Evolutionary conservation across 2,113 vertebrate genomes (phyloP), one percentile per base, ranked within the genome.

Genomic region (Hiodon tergisus): DNA sequence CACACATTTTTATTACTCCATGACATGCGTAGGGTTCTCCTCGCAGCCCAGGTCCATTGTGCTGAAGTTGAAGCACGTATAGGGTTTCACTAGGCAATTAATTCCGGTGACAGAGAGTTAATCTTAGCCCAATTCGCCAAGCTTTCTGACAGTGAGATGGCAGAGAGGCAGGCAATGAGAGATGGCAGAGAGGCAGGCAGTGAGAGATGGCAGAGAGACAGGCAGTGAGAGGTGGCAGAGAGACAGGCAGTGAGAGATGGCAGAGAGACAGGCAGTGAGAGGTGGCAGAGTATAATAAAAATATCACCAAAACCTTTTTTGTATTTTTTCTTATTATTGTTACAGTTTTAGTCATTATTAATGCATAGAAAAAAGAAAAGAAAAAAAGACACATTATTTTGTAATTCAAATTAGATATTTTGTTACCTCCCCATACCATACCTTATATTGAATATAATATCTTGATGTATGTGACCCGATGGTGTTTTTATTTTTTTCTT

Each of bases 21-120:
- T 86, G 85, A 88, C 88, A 89, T 86, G 86, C 87, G 88, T 87
- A 83, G 84, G 79, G 84, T 86, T 82, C 71, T 76, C 85, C 89
- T 89, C 90, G 90, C 80, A 83, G 84, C 81, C 80, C 9, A 3
- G 75, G 81, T 90, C 89, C 90, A 90, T 87, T 85, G 84, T 75
- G 69, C 70, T 62, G 88, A 78, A 83, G 85, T 82, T 88, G 87
- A 89, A 90, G 84, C 54, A 70, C 77, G 78, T 86, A 84, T 91
- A 85, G 80, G 78, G 82, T 92, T 93, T 91, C 89, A 81, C 58
- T 60, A 73, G 31, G 57, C 79, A 83, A 85, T 80, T 88, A 81
- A 85, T 86, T 85, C 79, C 81, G 31, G 31, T 31, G 31, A 31
- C 31, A 31, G 31, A 2, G 31, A 80, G 79, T 80, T 81, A 83